Base-by-base conservation (phyloP, 1,140 invertebrate species). In the Monochamus saltuarius region DNA sequence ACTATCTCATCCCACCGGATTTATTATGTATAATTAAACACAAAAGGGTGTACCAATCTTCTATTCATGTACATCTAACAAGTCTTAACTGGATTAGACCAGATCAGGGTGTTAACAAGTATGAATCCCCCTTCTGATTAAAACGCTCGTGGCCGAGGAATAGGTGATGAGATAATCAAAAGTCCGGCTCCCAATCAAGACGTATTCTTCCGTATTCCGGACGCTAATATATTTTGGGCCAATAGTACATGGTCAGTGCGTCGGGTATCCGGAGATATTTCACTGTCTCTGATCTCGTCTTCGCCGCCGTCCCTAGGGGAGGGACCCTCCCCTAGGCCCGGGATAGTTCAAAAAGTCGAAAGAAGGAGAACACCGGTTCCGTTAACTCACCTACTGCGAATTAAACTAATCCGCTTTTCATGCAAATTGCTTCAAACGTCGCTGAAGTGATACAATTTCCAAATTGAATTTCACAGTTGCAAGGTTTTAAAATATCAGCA, bases 341-440 rank as follows among this genome's bases (percentile, higher is more conserved):
- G 45, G 16, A 43, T 56, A 16, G 22, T 29, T 29, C 22, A 29
- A 17, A 39, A 19, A 17, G 42, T 54, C 51, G 51, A 40, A 54
- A 54, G 37, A 40, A 54, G 51, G 51, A 38, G 42, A 40, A 54
- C 51, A 54, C 51, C 51, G 51, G 37, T 40, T 54, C 42, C 22
- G 22, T 29, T 6, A 29, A 6, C 22, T 40, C 51, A 54, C 51
- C 51, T 54, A 54, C 39, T 54, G 42, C 39, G 42, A 54, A 54
- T 54, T 54, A 54, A 54, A 40, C 51, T 54, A 54, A 54, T 54
- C 51, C 51, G 39, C 36, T 40, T 54, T 54, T 54, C 37, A 54
- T 54, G 51, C 13, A 54, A 54, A 54, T 54, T 54, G 51, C 37
- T 40, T 54, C 37, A 39, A 40, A 54, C 51, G 36, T 39, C 51